Evolutionary conservation across 2,113 vertebrate genomes (phyloP), one percentile per base, ranked within the genome.

Genomic region (Brachyistius frenatus): DNA sequence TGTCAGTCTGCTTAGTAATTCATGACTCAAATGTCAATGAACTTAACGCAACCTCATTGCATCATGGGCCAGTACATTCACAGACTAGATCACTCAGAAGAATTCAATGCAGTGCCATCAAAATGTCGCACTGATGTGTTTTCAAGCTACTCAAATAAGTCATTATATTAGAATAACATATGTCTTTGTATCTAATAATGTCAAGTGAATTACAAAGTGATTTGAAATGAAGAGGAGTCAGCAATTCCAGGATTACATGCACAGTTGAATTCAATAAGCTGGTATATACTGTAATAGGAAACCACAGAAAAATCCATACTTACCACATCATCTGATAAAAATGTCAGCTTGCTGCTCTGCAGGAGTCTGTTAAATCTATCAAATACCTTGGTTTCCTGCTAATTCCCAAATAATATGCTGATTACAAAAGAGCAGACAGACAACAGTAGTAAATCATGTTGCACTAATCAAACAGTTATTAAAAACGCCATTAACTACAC

Each of bases 231-330:
- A 84, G 85, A 89, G 80, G 76, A 91, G 79, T 90, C 83, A 83
- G 89, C 85, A 31, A 77, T 85, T 86, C 76, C 70, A 78, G 90
- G 88, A 93, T 91, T 90, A 88, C 83, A 90, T 80, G 90, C 86
- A 87, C 75, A 86, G 86, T 87, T 89, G 78, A 80, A 91, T 91
- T 88, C 82, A 91, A 92, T 89, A 90, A 86, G 75, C 54, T 47
- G 52, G 36, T 66, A 81, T 73, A 76, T 70, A 74, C 72, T 73
- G 89, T 91, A 91, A 93, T 84, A 89, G 82, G 79, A 92, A 86
- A 83, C 90, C 88, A 73, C 56, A 84, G 87, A 84, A 90, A 91
- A 93, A 90, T 93, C 89, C 76, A 90, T 89, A 91, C 86, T 86
- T 76, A 82, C 83, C 81, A 71, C 89, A 90, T 91, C 89, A 91